These are phyloP conservation scores for Lepidostoma basale DNA, from an alignment of 1,140 invertebrate genomes.

Conservation along the genomic window DNA sequence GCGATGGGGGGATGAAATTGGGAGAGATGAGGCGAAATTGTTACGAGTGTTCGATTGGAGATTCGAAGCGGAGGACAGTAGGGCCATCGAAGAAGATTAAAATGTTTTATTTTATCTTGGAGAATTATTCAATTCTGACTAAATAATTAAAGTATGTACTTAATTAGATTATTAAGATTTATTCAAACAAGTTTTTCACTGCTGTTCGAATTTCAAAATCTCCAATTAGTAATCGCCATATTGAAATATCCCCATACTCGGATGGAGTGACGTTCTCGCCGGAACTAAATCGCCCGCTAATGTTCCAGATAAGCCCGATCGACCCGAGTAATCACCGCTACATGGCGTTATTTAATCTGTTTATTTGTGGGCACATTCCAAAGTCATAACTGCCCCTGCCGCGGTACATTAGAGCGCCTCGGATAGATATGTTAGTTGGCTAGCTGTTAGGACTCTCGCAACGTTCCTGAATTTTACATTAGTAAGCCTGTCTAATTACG, in stretches of 20 bases:
- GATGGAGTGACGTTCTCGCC: too few species aligned
- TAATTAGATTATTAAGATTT: too few species aligned
- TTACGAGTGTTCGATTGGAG: too few species aligned
- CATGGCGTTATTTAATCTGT: not conserved
- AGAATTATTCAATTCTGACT: too few species aligned
- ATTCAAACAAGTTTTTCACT: too few species aligned
- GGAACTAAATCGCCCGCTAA: not conserved
- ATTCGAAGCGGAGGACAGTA: too few species aligned
- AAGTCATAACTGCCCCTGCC: slow-evolving; percentile 8
- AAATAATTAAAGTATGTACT: too few species aligned
- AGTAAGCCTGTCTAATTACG: not conserved
- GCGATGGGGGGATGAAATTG: too few species aligned
- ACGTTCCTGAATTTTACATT: not conserved
- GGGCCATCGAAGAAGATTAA: too few species aligned
- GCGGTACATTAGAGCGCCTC: not conserved
- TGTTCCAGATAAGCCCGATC: slow-evolving; percentile 8
- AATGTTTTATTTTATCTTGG: too few species aligned
- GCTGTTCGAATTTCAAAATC: not conserved
- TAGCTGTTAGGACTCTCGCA: not conserved
- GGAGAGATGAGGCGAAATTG: too few species aligned
- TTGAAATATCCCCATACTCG: not conserved
- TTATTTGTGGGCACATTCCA: not conserved
- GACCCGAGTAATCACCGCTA: not conserved
- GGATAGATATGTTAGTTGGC: slow-evolving; percentile 3
- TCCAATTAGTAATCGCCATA: not conserved